phyloP scores from a whole-genome alignment of 2,797 vertebrate genomes.

The Benthosema pterotum region DNA sequence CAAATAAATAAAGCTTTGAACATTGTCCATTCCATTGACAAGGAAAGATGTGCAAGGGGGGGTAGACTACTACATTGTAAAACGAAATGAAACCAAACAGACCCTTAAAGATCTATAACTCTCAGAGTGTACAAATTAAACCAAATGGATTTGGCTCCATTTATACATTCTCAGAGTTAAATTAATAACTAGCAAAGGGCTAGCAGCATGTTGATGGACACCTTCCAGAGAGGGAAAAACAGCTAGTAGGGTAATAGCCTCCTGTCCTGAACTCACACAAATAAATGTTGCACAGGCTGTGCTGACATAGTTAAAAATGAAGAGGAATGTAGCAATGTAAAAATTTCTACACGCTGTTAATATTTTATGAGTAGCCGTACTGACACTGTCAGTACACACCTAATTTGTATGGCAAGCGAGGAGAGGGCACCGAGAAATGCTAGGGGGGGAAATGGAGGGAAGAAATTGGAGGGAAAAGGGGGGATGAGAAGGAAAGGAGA shows the following conservation, averaged over 20 bases:
- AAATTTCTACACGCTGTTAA: constrained; percentile 79
- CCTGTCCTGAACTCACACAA: constrained; percentile 69
- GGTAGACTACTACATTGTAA: not conserved
- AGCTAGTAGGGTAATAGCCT: constrained; percentile 57
- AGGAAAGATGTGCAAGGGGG: constrained; percentile 26
- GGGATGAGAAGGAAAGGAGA: not conserved
- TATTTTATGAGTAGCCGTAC: constrained; percentile 78
- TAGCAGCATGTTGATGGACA: constrained; percentile 40
- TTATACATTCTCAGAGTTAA: too few relatives aligned
- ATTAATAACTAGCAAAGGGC: constrained; percentile 7
- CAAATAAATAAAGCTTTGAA: constrained; percentile 20
- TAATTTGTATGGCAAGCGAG: constrained; percentile 70
- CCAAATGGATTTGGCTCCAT: too few relatives aligned
- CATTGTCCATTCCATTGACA: constrained; percentile 14
- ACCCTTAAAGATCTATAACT: too few relatives aligned
- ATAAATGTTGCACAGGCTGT: constrained; percentile 66
- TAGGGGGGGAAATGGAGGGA: not conserved
- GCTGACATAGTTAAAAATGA: constrained; percentile 78
- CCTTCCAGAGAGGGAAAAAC: constrained; percentile 34
- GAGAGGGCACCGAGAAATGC: constrained; percentile 27
- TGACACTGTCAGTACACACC: constrained; percentile 70
- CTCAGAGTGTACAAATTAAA: too few relatives aligned
- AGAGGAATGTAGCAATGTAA: constrained; percentile 75
- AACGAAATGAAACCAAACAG: too few relatives aligned
- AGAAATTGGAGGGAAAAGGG: constrained; percentile 15